Conservation (phyloP, 2,113 vertebrate species). For the Amblyornis subalaris region DNA sequence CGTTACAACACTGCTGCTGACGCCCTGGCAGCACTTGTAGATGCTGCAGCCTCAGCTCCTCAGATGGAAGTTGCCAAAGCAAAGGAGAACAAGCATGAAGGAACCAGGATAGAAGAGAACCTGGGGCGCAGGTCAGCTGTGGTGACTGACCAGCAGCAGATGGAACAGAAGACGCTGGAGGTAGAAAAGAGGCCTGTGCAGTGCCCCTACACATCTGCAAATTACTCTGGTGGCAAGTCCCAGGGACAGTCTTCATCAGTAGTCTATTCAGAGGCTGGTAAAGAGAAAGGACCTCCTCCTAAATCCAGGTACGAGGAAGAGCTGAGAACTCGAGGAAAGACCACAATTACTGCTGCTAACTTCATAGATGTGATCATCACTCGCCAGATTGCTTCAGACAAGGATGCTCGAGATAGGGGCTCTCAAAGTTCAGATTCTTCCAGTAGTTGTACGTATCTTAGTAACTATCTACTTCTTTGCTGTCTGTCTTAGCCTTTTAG, state of each 20-base stretch:
- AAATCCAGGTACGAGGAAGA: slow-evolving; percentile 97
- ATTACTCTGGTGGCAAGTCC: slow-evolving; percentile 81
- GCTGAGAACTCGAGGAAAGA: slow-evolving; percentile 93
- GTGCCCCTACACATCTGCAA: slow-evolving; percentile 75
- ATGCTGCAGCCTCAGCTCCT: slow-evolving; percentile 90
- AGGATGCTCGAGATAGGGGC: slow-evolving; percentile 90
- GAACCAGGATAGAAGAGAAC: slow-evolving; percentile 81
- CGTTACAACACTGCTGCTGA: slow-evolving; percentile 94
- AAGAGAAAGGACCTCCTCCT: slow-evolving; percentile 89
- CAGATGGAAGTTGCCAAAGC: slow-evolving; percentile 92
- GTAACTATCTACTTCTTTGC: slow-evolving; percentile 27
- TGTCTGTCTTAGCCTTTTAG: slow-evolving; percentile 35
- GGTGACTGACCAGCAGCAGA: slow-evolving; percentile 77
- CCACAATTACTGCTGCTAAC: slow-evolving; percentile 96
- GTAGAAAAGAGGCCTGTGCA: slow-evolving; percentile 81
- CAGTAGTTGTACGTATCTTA: slow-evolving; percentile 86
- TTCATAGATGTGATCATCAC: slow-evolving; percentile 99
- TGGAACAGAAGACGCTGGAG: slow-evolving; percentile 75
- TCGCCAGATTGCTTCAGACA: slow-evolving; percentile 94
- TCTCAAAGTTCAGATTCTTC: slow-evolving; percentile 96
- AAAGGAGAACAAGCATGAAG: slow-evolving; percentile 89
- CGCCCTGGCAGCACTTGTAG: slow-evolving; percentile 91
- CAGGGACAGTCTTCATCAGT: slow-evolving; percentile 75
- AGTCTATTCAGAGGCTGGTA: slow-evolving; percentile 83
- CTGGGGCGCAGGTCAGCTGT: slow-evolving; percentile 76